Base-by-base conservation (phyloP, 2,797 vertebrate genomes). In the Halcyon badia region DNA sequence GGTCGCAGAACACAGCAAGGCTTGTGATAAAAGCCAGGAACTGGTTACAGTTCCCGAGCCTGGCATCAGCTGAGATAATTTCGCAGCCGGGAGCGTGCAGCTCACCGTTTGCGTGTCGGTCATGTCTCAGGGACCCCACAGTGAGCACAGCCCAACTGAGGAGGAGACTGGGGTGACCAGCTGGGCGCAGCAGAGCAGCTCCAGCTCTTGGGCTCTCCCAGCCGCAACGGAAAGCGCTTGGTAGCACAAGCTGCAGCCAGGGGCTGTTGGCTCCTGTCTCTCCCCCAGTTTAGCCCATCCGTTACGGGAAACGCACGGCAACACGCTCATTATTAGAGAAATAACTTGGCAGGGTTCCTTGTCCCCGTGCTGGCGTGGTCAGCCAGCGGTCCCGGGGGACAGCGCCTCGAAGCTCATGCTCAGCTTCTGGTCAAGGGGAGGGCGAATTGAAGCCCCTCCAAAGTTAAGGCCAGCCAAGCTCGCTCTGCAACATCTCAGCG, bases 401-500 rank as follows among this genome's bases (percentile, higher is more conserved):
- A 75, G 61, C 7, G 2, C 52, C 64, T 7, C 1, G 8, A 19
- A 2, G 3, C 17, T 73, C 30, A 8, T 1, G 4, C 48, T 15
- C 1, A 0, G 21, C 39, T 44, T 0, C 48, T 5, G 2, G 21
- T 3, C 14, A 14, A 6, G 15, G 9, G 9, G 17, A 68, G 37
- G 25, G 26, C 5, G 6, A 64, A 35, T 1, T 6, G 8, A 41
- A 73, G 54, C 14, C 48, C 44, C 87, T 41, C 64, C 18, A 2
- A 49, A 56, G 48, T 0, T 24, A 14, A 19, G 20, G 31, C 66
- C 41, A 37, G 51, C 30, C 2, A 3, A 30, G 19, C 37, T 61
- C 12, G 0, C 22, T 24, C 54, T 18, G 30, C 62, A 69, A n/a
- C 48, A 39, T 42, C 57, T 37, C 10, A 21, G 52, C 15, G 3